These are phyloP conservation scores for Zaprionus lineosus DNA, from an alignment of 2,888 invertebrate genomes.

Conservation along the genomic window DNA sequence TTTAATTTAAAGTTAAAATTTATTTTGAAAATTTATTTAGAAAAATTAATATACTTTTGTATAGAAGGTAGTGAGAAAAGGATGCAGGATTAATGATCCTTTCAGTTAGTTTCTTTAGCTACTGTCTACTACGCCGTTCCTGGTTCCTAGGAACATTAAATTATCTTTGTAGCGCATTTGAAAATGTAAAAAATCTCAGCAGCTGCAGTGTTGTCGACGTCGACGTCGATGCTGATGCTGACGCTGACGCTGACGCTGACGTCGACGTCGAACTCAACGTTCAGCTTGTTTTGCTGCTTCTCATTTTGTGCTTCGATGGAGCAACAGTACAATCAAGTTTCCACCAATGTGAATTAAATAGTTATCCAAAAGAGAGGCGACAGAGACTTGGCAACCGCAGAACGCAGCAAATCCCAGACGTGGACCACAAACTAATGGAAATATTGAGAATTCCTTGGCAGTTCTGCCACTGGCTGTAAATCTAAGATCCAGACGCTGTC, in stretches of 20 bases:
- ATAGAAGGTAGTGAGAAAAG: too few species aligned
- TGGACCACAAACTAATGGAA: conserved; percentile 74
- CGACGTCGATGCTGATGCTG: conserved; percentile 8
- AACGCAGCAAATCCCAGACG: conserved; percentile 43
- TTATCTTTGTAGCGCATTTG: conserved; percentile 56
- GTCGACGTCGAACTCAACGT: conserved; percentile 4
- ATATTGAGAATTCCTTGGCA: conserved; percentile 72
- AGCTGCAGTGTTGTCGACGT: conserved; percentile 32
- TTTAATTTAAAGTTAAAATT: neutral
- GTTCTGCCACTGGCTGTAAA: conserved; percentile 37
- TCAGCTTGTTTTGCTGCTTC: conserved; percentile 59
- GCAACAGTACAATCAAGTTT: conserved; percentile 74
- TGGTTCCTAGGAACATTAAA: conserved; percentile 26
- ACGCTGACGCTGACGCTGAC: conserved; percentile 1
- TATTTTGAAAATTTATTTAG: neutral
- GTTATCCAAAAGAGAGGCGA: conserved; percentile 74
- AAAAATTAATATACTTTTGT: too few species aligned
- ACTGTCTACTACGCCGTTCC: too few species aligned
- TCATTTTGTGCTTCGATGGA: conserved; percentile 61
- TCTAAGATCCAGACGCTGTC: too few species aligned
- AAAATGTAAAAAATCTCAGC: conserved; percentile 54
- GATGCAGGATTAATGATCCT: too few species aligned
- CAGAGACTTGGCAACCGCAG: conserved; percentile 44
- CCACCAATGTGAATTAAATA: conserved; percentile 76
- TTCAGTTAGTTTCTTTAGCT: too few species aligned